Base-by-base conservation (phyloP, 2,113 vertebrate genomes). In the Callionymus lyra region DNA sequence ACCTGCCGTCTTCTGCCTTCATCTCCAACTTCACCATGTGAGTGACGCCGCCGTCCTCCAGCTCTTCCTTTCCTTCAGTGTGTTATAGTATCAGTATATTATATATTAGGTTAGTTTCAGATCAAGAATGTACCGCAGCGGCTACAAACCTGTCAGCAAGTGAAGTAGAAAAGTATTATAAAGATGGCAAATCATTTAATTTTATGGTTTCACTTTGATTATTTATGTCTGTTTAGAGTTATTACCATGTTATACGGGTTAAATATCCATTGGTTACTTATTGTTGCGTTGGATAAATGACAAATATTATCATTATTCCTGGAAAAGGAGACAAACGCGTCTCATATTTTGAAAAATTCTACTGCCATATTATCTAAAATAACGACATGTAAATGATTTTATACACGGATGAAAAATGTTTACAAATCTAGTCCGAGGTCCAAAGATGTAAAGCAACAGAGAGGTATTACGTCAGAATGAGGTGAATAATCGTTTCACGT, bases 11-110 rank as follows among this genome's bases (percentile, higher is more conserved):
- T 6, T 58, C 88, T 0, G 85, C 88, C 1, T 92, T 93, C 74
- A 88, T 90, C 59, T 91, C 89, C 65, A 91, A 92, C 81, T 90
- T 93, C 57, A 86, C 83, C 63, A 82, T 91, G 87, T 89, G 54
- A 89, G 87, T 83, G 21, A 33, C 32, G 6, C 19, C 34, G 6
- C 41, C 12, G 9, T 27, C 21, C 16, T 39, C 2, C 38, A 9
- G 10, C 6, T 18, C 21, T 40, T 27, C 10, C 18, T 13, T 6
- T 2, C 15, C 2, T 36, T 36, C 11, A 2, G 6, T 6, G 6
- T 34, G 33, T 6, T 10, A 34, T 12, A n/a, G 10, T 34, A 34
- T 12, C 33, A 2, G 33, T 34, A n/a, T n/a, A n/a, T n/a, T n/a
- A n/a, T n/a, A n/a, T n/a, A n/a, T n/a, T n/a, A n/a, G n/a, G n/a